Evolutionary conservation across 2,113 vertebrate species (phyloP).

Genomic region (Stercorarius parasiticus): DNA sequence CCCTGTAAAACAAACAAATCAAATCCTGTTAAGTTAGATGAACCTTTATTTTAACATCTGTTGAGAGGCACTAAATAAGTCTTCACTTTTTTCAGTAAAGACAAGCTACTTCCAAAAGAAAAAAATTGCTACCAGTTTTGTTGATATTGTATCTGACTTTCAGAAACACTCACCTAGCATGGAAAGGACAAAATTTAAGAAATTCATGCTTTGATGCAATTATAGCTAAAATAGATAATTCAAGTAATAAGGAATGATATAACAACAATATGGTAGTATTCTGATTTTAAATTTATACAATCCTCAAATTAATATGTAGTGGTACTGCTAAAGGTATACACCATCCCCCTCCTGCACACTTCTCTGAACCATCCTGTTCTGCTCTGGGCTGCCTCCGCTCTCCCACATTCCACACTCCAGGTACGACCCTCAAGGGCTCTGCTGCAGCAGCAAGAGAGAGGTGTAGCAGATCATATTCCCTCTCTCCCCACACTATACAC

Average conservation of each 20-base stretch:
- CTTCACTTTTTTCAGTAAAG: neutral
- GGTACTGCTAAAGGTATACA: neutral
- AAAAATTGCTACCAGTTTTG: neutral
- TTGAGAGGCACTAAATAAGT: neutral
- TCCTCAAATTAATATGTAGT: neutral
- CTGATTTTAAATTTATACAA: neutral
- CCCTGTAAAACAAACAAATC: conserved; percentile 73
- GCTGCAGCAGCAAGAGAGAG: neutral
- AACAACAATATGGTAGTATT: neutral
- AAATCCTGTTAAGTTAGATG: rapidly evolving
- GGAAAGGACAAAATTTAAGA: neutral
- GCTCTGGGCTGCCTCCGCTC: neutral
- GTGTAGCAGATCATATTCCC: neutral
- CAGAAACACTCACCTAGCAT: neutral
- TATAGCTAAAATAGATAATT: neutral
- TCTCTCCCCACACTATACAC: rapidly evolving
- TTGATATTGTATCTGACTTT: neutral
- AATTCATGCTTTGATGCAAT: neutral
- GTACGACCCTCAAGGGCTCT: neutral
- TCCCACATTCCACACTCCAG: rapidly evolving
- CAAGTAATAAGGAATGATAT: neutral
- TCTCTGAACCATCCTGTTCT: neutral
- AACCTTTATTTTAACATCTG: neutral
- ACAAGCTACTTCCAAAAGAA: neutral
- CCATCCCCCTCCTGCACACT: neutral